Conservation (phyloP, 2,888 invertebrate species). For the Liposcelis brunnea region DNA sequence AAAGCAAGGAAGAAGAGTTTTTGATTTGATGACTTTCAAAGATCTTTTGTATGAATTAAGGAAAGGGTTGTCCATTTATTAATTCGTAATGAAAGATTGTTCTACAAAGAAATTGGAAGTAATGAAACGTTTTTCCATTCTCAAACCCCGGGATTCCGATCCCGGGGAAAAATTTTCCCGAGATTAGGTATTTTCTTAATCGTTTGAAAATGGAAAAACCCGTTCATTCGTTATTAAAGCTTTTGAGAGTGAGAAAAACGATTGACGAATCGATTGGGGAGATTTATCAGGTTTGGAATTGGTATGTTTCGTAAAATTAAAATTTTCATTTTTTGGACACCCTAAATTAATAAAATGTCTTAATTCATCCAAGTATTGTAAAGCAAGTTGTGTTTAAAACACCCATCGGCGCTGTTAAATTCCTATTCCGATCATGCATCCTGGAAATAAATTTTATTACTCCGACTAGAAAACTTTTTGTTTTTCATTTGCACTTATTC, state of each 20-base stretch:
- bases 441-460: constrained; percentile 8
- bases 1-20: not conserved
- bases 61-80: constrained; percentile 4
- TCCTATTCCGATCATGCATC: constrained; percentile 9
- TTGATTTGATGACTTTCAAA: constrained; percentile 5
- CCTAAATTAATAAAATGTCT: not conserved
- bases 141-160: too few species aligned
- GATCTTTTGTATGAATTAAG: constrained; percentile 1
- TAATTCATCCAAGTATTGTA: constrained; percentile 1
- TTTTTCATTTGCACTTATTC: constrained; percentile 7
- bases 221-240: too few species aligned
- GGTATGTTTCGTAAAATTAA: too few species aligned
- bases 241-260: too few species aligned
- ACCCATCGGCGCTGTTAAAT: constrained; percentile 7
- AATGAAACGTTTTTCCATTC: too few species aligned
- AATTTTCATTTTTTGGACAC: not conserved
- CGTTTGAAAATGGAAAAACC: too few species aligned
- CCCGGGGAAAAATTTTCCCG: too few species aligned
- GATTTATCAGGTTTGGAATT: too few species aligned
- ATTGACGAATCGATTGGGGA: too few species aligned
- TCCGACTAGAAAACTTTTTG: constrained; percentile 5
- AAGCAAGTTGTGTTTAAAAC: not conserved
- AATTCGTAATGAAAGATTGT: not conserved
- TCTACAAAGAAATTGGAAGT: too few species aligned
- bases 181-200: too few species aligned